phyloP scores from a whole-genome alignment of 2,888 invertebrate species.

The Sycophila texana region DNA sequence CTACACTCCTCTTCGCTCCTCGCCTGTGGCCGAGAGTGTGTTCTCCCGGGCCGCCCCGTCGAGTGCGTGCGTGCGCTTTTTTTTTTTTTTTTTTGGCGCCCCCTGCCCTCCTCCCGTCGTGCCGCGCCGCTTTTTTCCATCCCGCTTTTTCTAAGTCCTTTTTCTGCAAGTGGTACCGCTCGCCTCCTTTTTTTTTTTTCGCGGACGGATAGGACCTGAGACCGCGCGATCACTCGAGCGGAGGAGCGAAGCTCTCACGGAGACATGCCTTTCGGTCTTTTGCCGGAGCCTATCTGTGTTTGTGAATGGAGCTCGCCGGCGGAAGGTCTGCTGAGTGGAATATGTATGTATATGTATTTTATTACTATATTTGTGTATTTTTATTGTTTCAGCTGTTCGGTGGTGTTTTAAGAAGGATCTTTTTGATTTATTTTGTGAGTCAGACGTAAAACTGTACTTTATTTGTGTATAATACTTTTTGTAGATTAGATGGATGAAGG shows the following conservation, averaged over 20 bases:
- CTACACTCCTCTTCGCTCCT: slow-evolving; percentile 68
- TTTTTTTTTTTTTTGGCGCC: slow-evolving; percentile 35
- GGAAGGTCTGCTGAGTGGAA: no score
- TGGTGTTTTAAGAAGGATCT: no score
- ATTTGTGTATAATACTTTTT: no score
- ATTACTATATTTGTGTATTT: no score
- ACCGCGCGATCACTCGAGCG: not conserved
- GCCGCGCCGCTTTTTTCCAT: slow-evolving; percentile 6
- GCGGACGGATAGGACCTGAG: not conserved
- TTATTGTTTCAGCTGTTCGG: no score
- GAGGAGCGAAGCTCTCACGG: not conserved
- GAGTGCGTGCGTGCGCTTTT: slow-evolving; percentile 25
- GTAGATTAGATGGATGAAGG: no score
- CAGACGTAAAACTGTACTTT: no score
- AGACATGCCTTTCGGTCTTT: no score
- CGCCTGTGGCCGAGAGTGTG: slow-evolving; percentile 42
- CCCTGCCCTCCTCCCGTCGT: not conserved
- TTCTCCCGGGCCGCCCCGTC: not conserved
- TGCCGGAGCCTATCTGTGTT: not conserved
- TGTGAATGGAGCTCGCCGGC: no score
- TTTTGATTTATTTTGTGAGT: no score
- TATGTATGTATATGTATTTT: no score
- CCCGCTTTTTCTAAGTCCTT: slow-evolving; percentile 25
- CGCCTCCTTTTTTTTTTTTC: slow-evolving; percentile 6
- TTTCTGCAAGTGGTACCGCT: not conserved